Conservation (phyloP, 2,113 vertebrate genomes). For the Mionectes macconnelli region DNA sequence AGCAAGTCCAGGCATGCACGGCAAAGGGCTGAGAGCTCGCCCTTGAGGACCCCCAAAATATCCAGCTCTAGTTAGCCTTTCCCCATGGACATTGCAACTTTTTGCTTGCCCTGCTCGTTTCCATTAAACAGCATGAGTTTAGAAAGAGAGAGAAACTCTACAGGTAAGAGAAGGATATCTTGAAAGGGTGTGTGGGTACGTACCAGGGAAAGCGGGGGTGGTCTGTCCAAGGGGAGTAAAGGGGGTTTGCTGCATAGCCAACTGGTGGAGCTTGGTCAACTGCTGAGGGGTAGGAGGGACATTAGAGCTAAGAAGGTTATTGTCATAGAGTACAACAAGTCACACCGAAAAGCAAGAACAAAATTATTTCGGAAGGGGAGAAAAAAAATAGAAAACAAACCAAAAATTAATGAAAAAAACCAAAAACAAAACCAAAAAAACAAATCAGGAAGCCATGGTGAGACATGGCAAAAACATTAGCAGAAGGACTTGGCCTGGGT, state of each 20-base stretch:
- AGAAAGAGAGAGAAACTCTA: conserved; percentile 80
- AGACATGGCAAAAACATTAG: conserved; percentile 77
- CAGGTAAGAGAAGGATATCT: conserved; percentile 86
- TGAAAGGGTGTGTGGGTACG: conserved; percentile 93
- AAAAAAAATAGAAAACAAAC: not conserved
- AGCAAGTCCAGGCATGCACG: not conserved
- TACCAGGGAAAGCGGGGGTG: conserved; percentile 99
- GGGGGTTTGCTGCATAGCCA: conserved; percentile 99
- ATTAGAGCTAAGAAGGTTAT: conserved; percentile 98
- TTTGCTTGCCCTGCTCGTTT: not conserved
- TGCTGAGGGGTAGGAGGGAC: conserved; percentile 99
- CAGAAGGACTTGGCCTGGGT: conserved; percentile 87
- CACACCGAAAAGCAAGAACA: conserved; percentile 84
- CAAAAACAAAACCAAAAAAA: not conserved
- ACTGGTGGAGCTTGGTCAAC: conserved; percentile 99
- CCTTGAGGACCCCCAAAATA: not conserved
- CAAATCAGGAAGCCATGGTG: conserved; percentile 76
- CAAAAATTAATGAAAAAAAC: not conserved
- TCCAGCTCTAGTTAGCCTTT: not conserved
- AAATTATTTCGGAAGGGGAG: conserved; percentile 65
- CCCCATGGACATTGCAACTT: not conserved
- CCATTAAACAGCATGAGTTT: conserved; percentile 32
- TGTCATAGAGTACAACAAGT: conserved; percentile 86
- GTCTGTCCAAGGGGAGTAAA: conserved; percentile 99
- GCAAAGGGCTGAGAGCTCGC: not conserved